phyloP scores from a whole-genome alignment of 2,113 vertebrate genomes.

The Dasypus novemcinctus region DNA sequence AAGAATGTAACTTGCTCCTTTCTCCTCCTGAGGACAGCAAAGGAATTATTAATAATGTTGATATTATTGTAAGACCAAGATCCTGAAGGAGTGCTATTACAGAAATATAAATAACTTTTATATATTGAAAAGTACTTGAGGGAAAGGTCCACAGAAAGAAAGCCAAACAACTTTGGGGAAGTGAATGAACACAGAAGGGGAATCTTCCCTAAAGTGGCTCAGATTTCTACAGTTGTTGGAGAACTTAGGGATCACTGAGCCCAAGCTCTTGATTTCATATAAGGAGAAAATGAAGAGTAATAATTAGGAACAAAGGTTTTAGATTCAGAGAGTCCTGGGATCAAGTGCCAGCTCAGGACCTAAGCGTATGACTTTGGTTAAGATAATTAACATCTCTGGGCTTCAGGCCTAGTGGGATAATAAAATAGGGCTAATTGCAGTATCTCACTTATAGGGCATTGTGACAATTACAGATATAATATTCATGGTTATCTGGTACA shows the following conservation, averaged over 20 bases:
- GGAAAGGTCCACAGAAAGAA: slow-evolving; percentile 12
- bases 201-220: background rate
- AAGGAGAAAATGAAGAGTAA: background rate
- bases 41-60: background rate
- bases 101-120: background rate
- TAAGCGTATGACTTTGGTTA: background rate
- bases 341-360: background rate
- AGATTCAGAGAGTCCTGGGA: background rate
- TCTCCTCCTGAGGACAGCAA: background rate
- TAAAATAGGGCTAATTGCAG: background rate
- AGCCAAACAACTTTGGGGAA: background rate
- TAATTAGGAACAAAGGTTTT: background rate
- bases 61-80: background rate
- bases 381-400: background rate
- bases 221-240: background rate
- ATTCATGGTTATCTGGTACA: background rate
- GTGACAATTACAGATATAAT: background rate
- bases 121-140: background rate
- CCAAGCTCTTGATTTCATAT: background rate
- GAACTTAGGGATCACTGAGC: background rate
- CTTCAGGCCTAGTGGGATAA: background rate
- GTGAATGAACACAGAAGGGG: background rate
- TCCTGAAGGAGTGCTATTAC: background rate
- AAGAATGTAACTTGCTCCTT: background rate
- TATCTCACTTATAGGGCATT: background rate